Conservation (phyloP, 1,140 invertebrate genomes). For the Macrocentrus cingulum region DNA sequence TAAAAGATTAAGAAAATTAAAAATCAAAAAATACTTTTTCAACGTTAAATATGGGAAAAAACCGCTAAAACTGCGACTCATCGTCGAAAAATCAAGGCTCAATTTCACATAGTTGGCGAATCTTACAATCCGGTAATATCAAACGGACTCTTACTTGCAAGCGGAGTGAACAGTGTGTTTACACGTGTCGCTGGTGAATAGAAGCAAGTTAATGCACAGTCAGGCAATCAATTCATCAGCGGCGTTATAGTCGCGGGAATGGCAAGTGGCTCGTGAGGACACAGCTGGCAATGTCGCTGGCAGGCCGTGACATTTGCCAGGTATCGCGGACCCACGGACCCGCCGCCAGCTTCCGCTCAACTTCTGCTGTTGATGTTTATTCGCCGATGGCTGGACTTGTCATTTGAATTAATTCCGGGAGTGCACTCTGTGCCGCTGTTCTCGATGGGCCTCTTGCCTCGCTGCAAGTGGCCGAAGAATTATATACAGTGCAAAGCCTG, state of each 20-base stretch:
- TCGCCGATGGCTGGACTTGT: slow-evolving; percentile 45
- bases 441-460: neutral
- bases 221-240: slow-evolving; percentile 17
- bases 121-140: too few species aligned
- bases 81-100: too few species aligned
- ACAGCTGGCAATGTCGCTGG: slow-evolving; percentile 14
- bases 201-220: too few species aligned
- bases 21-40: too few species aligned
- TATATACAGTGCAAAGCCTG: neutral
- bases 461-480: neutral
- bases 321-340: slow-evolving; percentile 2
- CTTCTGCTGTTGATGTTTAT: slow-evolving; percentile 52
- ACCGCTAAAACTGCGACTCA: too few species aligned
- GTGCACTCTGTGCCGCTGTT: slow-evolving; percentile 3
- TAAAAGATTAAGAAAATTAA: too few species aligned
- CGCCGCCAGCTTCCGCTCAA: slow-evolving; percentile 34
- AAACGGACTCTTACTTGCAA: too few species aligned
- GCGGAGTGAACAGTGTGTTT: too few species aligned
- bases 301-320: slow-evolving; percentile 22
- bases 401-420: slow-evolving; percentile 46
- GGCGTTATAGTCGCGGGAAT: neutral
- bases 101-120: too few species aligned
- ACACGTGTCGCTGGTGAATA: too few species aligned
- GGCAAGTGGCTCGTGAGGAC: slow-evolving; percentile 14
- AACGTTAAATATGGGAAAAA: too few species aligned